Base-by-base conservation (phyloP, 1,140 invertebrate species). In the Drosophila pseudoobscura region DNA sequence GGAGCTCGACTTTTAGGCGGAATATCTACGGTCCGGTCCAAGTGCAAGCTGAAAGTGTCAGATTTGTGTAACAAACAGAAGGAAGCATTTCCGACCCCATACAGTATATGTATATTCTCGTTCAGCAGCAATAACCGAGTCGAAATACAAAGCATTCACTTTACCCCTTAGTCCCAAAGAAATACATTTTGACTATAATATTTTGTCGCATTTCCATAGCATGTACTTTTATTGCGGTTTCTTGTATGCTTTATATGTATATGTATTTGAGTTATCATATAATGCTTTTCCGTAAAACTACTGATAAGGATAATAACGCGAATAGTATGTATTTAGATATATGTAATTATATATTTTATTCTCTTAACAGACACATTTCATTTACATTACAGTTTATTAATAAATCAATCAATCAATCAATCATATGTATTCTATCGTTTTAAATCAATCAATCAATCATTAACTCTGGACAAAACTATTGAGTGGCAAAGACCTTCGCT, bases 191-290 rank as follows among this genome's bases (percentile, higher is more conserved):
- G n/a, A 56, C 47, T 64, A 44, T 47, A 43, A 44, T 47, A 43
- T 65, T 53, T 61, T 13, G 55, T 51, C 51, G 46, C 68, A 46
- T 71, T 74, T 74, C 49, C 59, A 74, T 74, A 74, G 54, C 54
- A 70, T 76, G 73, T 53, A 71, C 56, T 73, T 75, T 69, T 71
- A 62, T 84, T 65, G 60, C 54, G 29, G 51, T 65, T 60, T 65
- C 22, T 45, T 74, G 51, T 56, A 62, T 75, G 69, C 52, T 74
- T 54, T 51, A 59, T 75, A 53, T 57, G 5, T 26, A 26, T 26
- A 26, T 6, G 24, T 26, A 51, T 74, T 71, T 54, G 65, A 74
- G 47, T 74, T 66, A 75, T 17, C 24, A 17, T 52, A 31, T 54
- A 20, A 55, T 60, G 35, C 62, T 60, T 62, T 44, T 26, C 51